Evolutionary conservation across 2,113 vertebrate species (phyloP).

Genomic region (Dasyurus viverrinus): DNA sequence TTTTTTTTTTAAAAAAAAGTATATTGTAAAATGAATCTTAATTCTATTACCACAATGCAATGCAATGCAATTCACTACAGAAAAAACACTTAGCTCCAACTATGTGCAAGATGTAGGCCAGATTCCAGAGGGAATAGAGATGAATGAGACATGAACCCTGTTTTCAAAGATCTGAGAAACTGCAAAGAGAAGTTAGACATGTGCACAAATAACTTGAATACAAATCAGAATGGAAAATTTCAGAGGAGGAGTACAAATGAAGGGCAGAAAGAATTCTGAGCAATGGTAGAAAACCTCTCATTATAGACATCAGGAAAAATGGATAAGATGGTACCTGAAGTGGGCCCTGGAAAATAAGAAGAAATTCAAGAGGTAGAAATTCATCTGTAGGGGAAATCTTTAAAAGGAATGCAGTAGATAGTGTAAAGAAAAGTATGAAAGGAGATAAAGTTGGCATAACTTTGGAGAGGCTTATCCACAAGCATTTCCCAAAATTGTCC

Average conservation of each 20-base stretch:
- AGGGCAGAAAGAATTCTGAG: background rate
- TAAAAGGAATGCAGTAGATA: background rate
- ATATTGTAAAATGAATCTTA: conserved; percentile 65
- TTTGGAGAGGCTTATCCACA: background rate
- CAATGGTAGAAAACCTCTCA: background rate
- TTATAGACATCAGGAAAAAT: background rate
- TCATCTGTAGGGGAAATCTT: background rate
- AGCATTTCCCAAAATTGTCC: background rate
- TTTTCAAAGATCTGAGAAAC: background rate
- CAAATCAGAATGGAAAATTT: background rate
- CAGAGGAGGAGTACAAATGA: background rate
- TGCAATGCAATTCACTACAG: background rate
- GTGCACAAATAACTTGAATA: background rate
- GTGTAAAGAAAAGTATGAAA: background rate
- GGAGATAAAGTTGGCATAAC: background rate
- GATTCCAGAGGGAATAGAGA: background rate
- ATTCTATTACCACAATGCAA: conserved; percentile 52
- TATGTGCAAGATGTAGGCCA: background rate
- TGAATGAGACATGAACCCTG: background rate
- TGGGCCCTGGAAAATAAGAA: background rate
- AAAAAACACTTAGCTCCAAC: background rate
- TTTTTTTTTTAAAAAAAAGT: conserved; percentile 55
- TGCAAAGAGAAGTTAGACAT: background rate
- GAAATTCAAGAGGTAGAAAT: background rate
- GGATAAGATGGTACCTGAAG: background rate